These are phyloP conservation scores for Leucophenga maculata DNA, from an alignment of 2,888 invertebrate genomes.

Conservation along the genomic window DNA sequence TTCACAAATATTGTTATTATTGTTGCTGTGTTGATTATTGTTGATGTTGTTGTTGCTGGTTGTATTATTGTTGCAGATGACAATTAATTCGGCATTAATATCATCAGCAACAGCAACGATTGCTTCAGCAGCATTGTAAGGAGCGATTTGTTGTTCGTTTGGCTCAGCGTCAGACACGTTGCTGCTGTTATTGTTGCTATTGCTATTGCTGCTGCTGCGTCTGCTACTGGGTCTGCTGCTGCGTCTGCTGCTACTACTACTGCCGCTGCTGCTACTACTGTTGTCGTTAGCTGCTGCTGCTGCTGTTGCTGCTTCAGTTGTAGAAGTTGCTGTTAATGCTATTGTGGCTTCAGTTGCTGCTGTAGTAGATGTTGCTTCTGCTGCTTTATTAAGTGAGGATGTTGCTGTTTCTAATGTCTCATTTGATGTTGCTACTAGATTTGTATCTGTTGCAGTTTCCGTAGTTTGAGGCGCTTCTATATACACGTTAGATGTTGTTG, in stretches of 20 bases:
- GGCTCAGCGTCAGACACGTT: slow-evolving; percentile 4
- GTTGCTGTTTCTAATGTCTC: no score
- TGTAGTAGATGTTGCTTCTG: no score
- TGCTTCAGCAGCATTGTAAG: background rate
- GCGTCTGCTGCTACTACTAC: no score
- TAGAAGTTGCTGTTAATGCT: no score
- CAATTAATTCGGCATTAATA: background rate
- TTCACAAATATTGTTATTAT: background rate
- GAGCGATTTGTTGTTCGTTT: background rate
- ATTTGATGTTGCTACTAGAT: no score
- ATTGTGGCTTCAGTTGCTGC: no score
- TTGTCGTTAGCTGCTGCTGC: no score
- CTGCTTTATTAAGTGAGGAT: no score
- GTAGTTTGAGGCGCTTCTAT: slow-evolving; percentile 1
- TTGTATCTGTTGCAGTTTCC: background rate
- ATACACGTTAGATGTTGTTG: slow-evolving; percentile 3
- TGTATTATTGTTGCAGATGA: background rate
- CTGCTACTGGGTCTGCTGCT: no score
- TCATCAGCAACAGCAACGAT: background rate
- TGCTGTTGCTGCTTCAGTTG: no score
- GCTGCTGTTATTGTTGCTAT: background rate
- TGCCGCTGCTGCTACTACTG: no score
- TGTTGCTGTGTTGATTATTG: slow-evolving; percentile 6
- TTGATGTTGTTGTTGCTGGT: background rate
- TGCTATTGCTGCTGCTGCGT: slow-evolving; percentile 4